Base-by-base conservation (phyloP, 2,797 vertebrate species). In the Novumbra hubbsi region DNA sequence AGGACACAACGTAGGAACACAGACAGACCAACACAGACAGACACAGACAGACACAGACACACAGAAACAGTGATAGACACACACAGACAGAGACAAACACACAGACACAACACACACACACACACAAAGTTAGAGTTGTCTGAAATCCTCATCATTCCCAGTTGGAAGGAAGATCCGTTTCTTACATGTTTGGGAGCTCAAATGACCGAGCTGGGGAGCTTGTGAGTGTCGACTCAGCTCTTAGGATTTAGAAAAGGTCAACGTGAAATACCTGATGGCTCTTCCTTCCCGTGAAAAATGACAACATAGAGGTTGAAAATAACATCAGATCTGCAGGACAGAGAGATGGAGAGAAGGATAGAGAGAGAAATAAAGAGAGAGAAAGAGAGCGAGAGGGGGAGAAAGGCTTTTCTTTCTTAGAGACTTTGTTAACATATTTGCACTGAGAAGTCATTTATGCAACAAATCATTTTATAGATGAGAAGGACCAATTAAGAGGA, bases 191-290 rank as follows among this genome's bases (percentile, higher is more conserved):
- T 34, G 8, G 28, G 73, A 70, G 73, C 80, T 79, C 34, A 80
- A 80, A 81, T 80, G 81, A 82, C 60, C 71, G 74, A 83, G 74
- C 72, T 70, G 75, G 76, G 19, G 50, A 55, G 19, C 50, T 50
- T 76, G 70, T 72, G 73, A 80, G 85, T 69, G 79, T 78, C 67
- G 57, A 83, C 63, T 77, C 78, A 78, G 83, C 85, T 76, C 72
- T 86, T 80, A 79, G 80, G 76, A 71, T 70, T 74, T 69, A 78
- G 80, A 82, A 85, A 85, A 87, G 80, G 85, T 85, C 80, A 85
- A 76, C 67, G 77, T 72, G 78, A 83, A 80, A 74, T 68, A 82
- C 75, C 78, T 71, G 73, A 79, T 76, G 71, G 71, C 50, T 83
- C 68, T 83, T 76, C 84, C 81, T 82, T 80, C 79, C 68, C 72